These are phyloP conservation scores for Hypselothyrea guttata DNA, from an alignment of 2,888 invertebrate species.

Conservation along the genomic window DNA sequence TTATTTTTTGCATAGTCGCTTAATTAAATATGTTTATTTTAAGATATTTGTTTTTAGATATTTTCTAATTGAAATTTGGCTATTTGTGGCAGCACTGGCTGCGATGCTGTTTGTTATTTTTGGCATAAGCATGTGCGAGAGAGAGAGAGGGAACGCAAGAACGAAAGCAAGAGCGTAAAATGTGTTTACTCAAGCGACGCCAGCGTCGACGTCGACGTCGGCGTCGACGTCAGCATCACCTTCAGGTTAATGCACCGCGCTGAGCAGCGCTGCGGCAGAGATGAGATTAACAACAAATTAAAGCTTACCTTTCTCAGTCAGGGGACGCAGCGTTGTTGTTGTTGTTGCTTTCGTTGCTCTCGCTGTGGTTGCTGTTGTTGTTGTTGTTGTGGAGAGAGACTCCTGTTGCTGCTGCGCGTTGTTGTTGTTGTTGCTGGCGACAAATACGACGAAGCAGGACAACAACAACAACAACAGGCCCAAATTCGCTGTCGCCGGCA, in stretches of 20 bases:
- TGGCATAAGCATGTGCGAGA: conserved; percentile 42
- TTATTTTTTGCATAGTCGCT: too few relatives aligned
- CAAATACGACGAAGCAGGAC: conserved; percentile 26
- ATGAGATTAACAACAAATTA: conserved; percentile 58
- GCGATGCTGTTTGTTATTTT: conserved; percentile 59
- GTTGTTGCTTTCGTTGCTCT: conserved; percentile 25
- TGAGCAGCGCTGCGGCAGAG: conserved; percentile 35
- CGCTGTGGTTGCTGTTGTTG: conserved; percentile 38
- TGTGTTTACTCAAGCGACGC: conserved; percentile 57
- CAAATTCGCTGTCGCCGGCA: conserved; percentile 67
- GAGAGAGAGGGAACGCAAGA: conserved; percentile 20
- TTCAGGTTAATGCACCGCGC: conserved; percentile 60
- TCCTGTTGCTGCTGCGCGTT: conserved; percentile 53
- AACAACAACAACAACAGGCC: conserved; percentile 60
- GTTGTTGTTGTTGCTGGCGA: conserved; percentile 35
- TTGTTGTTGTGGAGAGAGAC: conserved; percentile 38
- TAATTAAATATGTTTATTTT: too few relatives aligned
- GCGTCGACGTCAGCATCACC: conserved; percentile 32
- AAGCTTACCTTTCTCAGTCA: conserved; percentile 62
- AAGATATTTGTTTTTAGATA: too few relatives aligned
- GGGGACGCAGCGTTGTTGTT: conserved; percentile 45
- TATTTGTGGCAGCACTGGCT: too few relatives aligned
- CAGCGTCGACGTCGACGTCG: conserved; percentile 27
- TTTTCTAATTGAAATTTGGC: too few relatives aligned
- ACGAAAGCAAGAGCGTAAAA: conserved; percentile 30